These are phyloP conservation scores for Pristionchus fissidentatus DNA, from an alignment of 2,888 invertebrate genomes.

Conservation along the genomic window DNA sequence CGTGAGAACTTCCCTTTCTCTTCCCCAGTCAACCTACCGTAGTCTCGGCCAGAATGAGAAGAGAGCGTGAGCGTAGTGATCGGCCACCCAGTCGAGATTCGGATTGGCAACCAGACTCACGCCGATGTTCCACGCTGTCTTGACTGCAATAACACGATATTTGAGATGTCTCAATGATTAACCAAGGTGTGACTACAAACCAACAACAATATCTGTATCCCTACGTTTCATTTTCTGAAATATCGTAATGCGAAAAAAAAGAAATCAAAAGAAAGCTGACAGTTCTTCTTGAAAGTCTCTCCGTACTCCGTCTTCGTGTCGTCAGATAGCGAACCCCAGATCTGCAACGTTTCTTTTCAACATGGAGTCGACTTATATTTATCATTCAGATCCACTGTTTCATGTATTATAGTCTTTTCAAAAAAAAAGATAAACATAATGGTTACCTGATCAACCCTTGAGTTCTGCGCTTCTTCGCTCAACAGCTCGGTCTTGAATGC, in stretches of 20 bases:
- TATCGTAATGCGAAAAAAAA: neutral
- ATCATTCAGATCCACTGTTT: neutral
- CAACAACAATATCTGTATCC: neutral
- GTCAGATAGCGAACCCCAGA: slow-evolving; percentile 64
- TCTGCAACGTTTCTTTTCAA: slow-evolving; percentile 44
- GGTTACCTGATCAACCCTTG: slow-evolving; percentile 60
- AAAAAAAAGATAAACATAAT: too few relatives aligned
- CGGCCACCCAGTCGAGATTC: slow-evolving; percentile 68
- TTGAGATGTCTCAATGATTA: neutral
- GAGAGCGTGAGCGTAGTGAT: slow-evolving; percentile 68
- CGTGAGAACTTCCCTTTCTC: neutral
- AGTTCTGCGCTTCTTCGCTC: slow-evolving; percentile 64
- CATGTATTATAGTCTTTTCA: too few relatives aligned
- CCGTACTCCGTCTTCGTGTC: slow-evolving; percentile 74
- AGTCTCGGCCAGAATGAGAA: slow-evolving; percentile 63
- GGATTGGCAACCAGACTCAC: slow-evolving; percentile 65
- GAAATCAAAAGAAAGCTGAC: slow-evolving; percentile 59
- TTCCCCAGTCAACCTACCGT: slow-evolving; percentile 46
- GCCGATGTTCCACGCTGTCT: slow-evolving; percentile 63
- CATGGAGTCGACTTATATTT: neutral
- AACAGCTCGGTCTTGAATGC: slow-evolving; percentile 70
- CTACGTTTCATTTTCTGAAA: too few relatives aligned
- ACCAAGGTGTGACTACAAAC: neutral
- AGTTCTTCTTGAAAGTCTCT: slow-evolving; percentile 67
- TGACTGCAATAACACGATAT: slow-evolving; percentile 57